phyloP scores from a whole-genome alignment of 2,888 invertebrate genomes.

The Formica aserva region DNA sequence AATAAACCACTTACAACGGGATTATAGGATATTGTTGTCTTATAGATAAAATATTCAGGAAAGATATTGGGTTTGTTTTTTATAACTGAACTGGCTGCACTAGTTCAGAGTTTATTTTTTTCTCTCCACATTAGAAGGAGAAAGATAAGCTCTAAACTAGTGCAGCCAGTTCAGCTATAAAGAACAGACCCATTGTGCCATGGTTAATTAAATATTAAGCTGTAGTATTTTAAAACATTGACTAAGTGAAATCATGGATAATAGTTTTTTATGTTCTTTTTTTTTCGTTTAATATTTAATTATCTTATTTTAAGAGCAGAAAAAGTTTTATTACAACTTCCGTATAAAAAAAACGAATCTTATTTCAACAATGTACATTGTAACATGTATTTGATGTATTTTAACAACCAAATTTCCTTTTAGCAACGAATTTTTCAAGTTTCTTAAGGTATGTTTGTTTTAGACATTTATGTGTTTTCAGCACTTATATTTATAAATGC shows the following conservation, averaged over 20 bases:
- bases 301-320: not conserved
- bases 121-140: too few relatives aligned
- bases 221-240: not conserved
- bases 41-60: not conserved
- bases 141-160: too few relatives aligned
- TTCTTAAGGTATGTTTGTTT: not conserved
- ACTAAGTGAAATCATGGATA: not conserved
- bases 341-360: not conserved
- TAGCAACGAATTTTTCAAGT: not conserved
- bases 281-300: not conserved
- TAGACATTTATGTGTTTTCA: not conserved
- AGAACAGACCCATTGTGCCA: too few relatives aligned
- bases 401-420: not conserved
- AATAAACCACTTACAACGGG: not conserved
- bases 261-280: too few relatives aligned
- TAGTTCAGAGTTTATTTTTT: too few relatives aligned
- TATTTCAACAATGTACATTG: not conserved
- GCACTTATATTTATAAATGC: not conserved
- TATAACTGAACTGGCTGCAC: too few relatives aligned
- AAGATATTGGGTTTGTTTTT: not conserved
- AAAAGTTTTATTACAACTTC: not conserved
- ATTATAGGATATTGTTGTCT: not conserved
- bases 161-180: too few relatives aligned
- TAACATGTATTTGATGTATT: not conserved
- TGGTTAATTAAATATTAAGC: not conserved